Conservation (phyloP, 92 coral and sea anemone genomes). For the Zoanthus solanderi region DNA sequence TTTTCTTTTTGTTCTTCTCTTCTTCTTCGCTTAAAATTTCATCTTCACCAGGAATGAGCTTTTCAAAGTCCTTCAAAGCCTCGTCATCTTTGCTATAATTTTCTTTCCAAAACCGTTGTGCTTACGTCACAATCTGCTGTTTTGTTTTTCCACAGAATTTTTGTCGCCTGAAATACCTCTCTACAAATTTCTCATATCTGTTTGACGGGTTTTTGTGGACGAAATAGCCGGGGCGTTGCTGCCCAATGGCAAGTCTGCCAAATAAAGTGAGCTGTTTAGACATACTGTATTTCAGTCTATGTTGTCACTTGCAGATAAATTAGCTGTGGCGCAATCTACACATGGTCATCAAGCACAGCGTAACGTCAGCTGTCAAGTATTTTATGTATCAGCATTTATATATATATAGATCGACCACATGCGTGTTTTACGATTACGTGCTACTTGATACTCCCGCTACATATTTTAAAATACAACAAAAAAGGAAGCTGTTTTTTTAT, state of each 20-base stretch:
- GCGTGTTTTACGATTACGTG: not conserved
- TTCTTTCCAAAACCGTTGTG: constrained; percentile 12
- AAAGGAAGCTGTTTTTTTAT: constrained; percentile 15
- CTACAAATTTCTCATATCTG: constrained; percentile 25
- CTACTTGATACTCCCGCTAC: not conserved
- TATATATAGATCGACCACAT: constrained; percentile 8
- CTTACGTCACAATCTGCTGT: constrained; percentile 27
- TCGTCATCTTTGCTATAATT: constrained; percentile 18
- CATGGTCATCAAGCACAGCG: too few species aligned
- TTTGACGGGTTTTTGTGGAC: constrained; percentile 22
- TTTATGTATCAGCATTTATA: constrained; percentile 13
- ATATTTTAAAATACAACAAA: constrained; percentile 30
- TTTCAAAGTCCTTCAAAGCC: constrained; percentile 16
- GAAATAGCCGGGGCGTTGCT: not conserved
- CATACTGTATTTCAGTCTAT: constrained; percentile 9
- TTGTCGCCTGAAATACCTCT: not conserved
- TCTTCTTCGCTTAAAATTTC: constrained; percentile 28
- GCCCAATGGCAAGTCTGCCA: constrained; percentile 7
- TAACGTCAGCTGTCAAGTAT: not conserved
- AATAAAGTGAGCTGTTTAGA: constrained; percentile 17
- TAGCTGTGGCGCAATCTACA: too few species aligned
- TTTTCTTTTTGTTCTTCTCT: constrained; percentile 23
- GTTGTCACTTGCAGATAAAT: not conserved
- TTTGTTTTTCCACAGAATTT: constrained; percentile 20
- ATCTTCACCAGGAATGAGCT: constrained; percentile 32